These are phyloP conservation scores for Saccopteryx bilineata DNA, from an alignment of 2,113 vertebrate species.

Conservation along the genomic window DNA sequence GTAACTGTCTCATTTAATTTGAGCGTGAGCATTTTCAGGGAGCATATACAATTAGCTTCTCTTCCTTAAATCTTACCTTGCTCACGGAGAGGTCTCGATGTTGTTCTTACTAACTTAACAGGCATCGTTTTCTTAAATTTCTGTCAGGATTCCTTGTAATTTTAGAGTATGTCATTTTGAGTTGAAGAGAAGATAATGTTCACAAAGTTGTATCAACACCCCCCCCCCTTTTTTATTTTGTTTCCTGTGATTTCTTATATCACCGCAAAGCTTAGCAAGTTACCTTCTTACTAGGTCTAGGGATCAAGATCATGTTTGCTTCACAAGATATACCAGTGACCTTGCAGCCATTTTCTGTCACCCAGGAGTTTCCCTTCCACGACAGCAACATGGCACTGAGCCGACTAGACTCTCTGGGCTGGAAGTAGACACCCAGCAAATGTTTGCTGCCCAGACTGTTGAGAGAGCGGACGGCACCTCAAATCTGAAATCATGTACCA, in stretches of 20 bases:
- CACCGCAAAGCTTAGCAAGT: background rate
- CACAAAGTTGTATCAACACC: background rate
- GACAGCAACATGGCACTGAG: background rate
- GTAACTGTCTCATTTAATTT: background rate
- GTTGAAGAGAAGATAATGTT: background rate
- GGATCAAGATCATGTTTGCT: background rate
- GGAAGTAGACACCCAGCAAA: background rate
- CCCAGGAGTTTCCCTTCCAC: background rate
- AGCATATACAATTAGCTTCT: background rate
- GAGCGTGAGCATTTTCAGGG: background rate
- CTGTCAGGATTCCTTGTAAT: background rate
- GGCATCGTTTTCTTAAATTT: background rate
- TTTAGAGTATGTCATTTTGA: background rate
- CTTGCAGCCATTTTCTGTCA: background rate
- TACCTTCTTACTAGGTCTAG: too few relatives aligned
- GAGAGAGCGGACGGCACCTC: background rate
- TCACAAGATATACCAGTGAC: background rate
- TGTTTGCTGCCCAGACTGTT: background rate
- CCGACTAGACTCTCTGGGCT: accelerated
- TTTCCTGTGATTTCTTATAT: background rate
- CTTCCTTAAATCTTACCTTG: background rate
- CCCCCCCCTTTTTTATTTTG: background rate
- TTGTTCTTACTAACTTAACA: background rate
- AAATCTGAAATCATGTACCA: background rate
- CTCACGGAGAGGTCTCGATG: background rate